phyloP scores from a whole-genome alignment of 2,113 vertebrate species.

The Struthio camelus region DNA sequence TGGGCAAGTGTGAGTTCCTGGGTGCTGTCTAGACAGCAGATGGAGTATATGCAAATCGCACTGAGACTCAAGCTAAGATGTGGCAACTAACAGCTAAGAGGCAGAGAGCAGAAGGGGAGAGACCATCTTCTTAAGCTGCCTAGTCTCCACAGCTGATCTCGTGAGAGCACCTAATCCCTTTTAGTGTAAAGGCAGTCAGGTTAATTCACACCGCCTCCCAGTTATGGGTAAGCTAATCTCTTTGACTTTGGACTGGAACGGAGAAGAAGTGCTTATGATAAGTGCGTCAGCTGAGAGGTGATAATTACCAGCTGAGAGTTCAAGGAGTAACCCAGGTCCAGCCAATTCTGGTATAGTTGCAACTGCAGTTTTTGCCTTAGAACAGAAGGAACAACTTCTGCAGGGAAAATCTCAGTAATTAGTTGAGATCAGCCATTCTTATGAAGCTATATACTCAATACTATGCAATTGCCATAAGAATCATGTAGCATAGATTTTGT shows the following conservation, averaged over 20 bases:
- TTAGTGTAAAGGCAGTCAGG: neutral
- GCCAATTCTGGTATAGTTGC: neutral
- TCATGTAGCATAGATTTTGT: neutral
- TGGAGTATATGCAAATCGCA: conserved; percentile 24
- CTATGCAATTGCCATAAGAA: neutral
- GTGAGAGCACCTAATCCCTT: neutral
- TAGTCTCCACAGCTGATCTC: neutral
- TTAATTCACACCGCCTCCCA: neutral
- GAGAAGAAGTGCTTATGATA: neutral
- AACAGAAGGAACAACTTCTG: neutral
- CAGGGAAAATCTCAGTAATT: neutral
- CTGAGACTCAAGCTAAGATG: neutral
- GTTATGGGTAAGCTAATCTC: neutral
- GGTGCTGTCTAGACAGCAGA: conserved; percentile 9
- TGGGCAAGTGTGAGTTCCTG: conserved; percentile 10
- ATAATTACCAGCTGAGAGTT: neutral
- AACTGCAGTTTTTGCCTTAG: neutral
- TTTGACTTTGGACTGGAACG: neutral
- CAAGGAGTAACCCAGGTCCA: neutral
- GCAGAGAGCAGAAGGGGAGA: neutral
- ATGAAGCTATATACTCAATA: neutral
- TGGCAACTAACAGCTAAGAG: neutral
- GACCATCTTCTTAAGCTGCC: neutral
- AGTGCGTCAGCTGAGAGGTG: neutral
- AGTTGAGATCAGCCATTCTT: no score